A percentile compares a stretch with the other conserved stretches of the same genome.
phyloP scores from a whole-genome alignment of 2,797 vertebrate genomes.

The Poecilia velifera region DNA sequence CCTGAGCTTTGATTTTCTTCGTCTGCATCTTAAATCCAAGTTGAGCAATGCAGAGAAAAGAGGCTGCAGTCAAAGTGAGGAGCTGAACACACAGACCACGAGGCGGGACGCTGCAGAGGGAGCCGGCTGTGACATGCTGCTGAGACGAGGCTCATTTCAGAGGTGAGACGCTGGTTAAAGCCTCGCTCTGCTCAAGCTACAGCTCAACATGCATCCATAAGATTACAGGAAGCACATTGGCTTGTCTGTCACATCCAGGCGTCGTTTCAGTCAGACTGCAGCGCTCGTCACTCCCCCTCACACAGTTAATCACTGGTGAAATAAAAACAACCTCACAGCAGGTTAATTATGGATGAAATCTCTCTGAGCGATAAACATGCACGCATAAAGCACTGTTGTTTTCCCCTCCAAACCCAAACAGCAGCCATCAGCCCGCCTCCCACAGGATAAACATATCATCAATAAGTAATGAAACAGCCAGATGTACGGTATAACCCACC shows the following conservation, averaged over 20 bases:
- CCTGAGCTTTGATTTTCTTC: neutral
- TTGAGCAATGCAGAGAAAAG: constrained; percentile 61
- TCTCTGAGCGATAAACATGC: constrained; percentile 21
- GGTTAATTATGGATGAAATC: constrained; percentile 54
- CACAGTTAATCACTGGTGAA: constrained; percentile 42
- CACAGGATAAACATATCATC: constrained; percentile 45
- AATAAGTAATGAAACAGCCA: constrained; percentile 44
- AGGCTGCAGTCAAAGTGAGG: constrained; percentile 29
- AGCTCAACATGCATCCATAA: neutral
- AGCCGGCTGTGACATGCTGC: neutral
- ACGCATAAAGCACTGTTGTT: constrained; percentile 15
- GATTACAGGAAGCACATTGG: neutral
- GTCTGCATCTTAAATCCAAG: neutral
- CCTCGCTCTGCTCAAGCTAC: neutral
- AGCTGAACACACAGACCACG: neutral
- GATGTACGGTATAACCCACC: constrained; percentile 2
- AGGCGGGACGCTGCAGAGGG: neutral
- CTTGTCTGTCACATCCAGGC: neutral
- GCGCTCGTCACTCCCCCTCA: constrained; percentile 41
- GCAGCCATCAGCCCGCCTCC: constrained; percentile 17
- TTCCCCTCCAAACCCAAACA: constrained; percentile 46
- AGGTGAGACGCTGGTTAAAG: neutral
- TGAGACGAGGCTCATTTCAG: neutral
- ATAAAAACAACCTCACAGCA: constrained; percentile 18
- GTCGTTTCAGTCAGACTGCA: constrained; percentile 51